These are phyloP conservation scores for Amitus sp. DNA, from an alignment of 2,888 invertebrate species.

Conservation along the genomic window DNA sequence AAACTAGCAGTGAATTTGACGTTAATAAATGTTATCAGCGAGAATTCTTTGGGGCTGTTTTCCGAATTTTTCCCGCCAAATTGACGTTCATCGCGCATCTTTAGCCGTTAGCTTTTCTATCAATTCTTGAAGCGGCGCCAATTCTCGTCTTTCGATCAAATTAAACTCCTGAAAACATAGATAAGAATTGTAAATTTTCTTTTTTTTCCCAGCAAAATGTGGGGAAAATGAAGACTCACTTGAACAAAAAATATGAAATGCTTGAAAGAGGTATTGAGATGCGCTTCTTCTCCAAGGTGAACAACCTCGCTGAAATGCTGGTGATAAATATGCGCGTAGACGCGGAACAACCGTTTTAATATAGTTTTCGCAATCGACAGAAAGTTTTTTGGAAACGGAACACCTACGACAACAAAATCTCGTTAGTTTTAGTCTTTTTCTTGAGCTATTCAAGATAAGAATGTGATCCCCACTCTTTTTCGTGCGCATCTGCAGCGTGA, in stretches of 20 bases:
- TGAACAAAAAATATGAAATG: constrained; percentile 99
- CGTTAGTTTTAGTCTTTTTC: too few relatives aligned
- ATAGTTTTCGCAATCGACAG: constrained; percentile 97
- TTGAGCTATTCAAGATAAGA: too few relatives aligned
- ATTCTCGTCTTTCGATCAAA: constrained; percentile 94
- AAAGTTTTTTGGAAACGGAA: constrained; percentile 98
- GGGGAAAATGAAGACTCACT: too few relatives aligned
- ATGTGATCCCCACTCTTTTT: too few relatives aligned
- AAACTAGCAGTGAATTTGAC: too few relatives aligned
- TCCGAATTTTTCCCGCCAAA: constrained; percentile 44
- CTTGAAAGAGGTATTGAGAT: constrained; percentile 99
- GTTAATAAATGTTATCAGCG: too few relatives aligned
- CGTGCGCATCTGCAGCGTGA: too few relatives aligned
- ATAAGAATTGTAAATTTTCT: too few relatives aligned
- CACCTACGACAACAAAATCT: too few relatives aligned
- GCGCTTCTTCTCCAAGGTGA: constrained; percentile 97
- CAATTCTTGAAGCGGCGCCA: constrained; percentile 96
- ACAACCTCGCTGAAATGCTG: constrained; percentile 99
- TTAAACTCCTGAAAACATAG: constrained; percentile 93
- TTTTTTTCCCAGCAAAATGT: too few relatives aligned
- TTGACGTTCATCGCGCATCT: constrained; percentile 79
- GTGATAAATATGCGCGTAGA: constrained; percentile 99
- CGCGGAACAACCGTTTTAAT: constrained; percentile 95
- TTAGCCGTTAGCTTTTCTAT: constrained; percentile 95
- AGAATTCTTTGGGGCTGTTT: constrained; percentile 64